Percentiles rank a stretch among this genome's conserved stretches.
Evolutionary conservation across 2,888 invertebrate genomes (phyloP).

Genomic region (Podotricha telesiphe): DNA sequence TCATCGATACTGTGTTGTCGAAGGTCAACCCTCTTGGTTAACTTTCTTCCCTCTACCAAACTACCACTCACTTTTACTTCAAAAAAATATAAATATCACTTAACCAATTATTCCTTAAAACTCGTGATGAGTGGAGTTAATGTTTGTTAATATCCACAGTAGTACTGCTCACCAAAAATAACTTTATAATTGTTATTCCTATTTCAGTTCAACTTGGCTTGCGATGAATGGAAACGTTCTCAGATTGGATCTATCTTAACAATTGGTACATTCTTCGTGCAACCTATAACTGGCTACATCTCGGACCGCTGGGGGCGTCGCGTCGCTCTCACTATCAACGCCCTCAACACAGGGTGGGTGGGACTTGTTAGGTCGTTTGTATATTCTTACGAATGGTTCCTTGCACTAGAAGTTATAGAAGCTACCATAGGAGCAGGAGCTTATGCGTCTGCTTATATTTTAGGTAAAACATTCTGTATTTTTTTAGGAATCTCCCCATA

Average conservation of each 20-base stretch:
- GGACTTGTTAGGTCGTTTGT: slow-evolving; percentile 80
- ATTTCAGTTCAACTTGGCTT: slow-evolving; percentile 85
- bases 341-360: slow-evolving; percentile 56
- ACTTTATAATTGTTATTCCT: neutral
- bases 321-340: slow-evolving; percentile 72
- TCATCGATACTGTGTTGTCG: no score
- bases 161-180: no score
- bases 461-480: slow-evolving; percentile 44
- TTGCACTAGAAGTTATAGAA: slow-evolving; percentile 69
- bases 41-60: no score
- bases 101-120: no score
- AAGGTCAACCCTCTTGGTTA: no score
- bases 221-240: slow-evolving; percentile 87
- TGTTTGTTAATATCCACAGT: no score
- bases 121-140: no score
- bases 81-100: no score
- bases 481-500: neutral
- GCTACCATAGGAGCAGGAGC: slow-evolving; percentile 69
- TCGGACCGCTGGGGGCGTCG: slow-evolving; percentile 86
- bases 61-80: no score
- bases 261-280: slow-evolving; percentile 86
- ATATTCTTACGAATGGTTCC: slow-evolving; percentile 70
- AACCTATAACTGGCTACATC: slow-evolving; percentile 86
- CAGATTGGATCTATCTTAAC: slow-evolving; percentile 88
- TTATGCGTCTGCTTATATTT: slow-evolving; percentile 65